A percentile compares a stretch with the other conserved stretches of the same genome.
Conservation (phyloP, 1,140 invertebrate genomes). For the Ostrea edulis region DNA sequence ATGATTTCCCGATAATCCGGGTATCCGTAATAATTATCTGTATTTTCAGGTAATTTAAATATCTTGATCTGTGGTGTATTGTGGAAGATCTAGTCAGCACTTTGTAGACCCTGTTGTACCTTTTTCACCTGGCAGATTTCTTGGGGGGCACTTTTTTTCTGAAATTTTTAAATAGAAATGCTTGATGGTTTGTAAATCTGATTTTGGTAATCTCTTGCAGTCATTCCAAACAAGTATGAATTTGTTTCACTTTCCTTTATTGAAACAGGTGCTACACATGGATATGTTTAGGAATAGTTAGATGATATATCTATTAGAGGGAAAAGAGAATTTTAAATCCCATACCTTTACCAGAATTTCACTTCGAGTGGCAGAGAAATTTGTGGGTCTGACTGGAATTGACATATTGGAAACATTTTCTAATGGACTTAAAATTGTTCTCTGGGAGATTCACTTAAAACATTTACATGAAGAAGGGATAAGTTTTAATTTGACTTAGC, state of each 20-base stretch:
- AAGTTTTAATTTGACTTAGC: background rate
- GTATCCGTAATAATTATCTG: background rate
- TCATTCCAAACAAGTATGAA: background rate
- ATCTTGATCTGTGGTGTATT: background rate
- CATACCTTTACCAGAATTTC: background rate
- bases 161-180: background rate
- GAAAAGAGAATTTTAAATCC: slow-evolving; percentile 13
- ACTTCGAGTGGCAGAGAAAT: background rate
- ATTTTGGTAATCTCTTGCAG: background rate
- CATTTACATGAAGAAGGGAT: slow-evolving; percentile 19
- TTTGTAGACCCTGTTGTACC: background rate
- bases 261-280: background rate
- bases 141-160: background rate
- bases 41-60: background rate
- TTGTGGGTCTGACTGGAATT: background rate
- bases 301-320: background rate
- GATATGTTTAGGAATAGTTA: background rate
- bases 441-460: background rate
- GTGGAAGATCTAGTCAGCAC: background rate
- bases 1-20: background rate
- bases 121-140: background rate
- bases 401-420: background rate
- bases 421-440: background rate
- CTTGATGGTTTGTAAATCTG: background rate
- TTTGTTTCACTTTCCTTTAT: background rate